phyloP scores from a whole-genome alignment of 2,797 vertebrate species.

The Pteropus rufus region DNA sequence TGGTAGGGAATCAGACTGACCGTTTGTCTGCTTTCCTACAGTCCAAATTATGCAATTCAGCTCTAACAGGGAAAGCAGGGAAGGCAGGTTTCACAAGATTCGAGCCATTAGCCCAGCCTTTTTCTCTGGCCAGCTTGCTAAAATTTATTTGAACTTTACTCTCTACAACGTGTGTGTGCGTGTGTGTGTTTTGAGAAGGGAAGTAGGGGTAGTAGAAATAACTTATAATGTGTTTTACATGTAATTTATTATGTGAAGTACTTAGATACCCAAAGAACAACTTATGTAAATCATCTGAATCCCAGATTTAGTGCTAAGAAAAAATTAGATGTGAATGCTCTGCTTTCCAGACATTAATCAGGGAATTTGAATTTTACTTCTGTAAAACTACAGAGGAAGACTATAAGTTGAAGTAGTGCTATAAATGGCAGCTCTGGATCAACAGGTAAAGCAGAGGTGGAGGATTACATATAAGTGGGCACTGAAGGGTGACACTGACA shows the following conservation, averaged over 20 bases:
- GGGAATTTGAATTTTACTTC: background rate
- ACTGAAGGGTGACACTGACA: background rate
- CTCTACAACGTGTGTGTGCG: background rate
- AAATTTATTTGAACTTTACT: constrained; percentile 2
- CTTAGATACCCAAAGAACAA: background rate
- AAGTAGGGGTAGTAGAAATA: background rate
- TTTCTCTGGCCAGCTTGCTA: background rate
- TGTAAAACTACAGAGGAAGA: background rate
- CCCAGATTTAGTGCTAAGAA: background rate
- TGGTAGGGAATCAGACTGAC: background rate
- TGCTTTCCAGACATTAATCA: background rate
- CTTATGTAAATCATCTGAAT: background rate
- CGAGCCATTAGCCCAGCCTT: background rate
- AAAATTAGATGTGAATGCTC: background rate
- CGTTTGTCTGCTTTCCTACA: background rate
- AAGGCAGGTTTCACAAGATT: background rate
- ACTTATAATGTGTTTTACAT: background rate
- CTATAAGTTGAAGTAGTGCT: background rate
- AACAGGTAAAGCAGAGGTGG: background rate
- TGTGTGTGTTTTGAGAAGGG: background rate
- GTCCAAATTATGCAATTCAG: background rate
- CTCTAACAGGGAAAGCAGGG: background rate
- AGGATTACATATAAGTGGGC: background rate
- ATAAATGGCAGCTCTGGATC: background rate
- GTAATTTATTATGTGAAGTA: background rate